Evolutionary conservation across 1,140 invertebrate species (phyloP), one percentile per base, ranked within the genome.

Genomic region (Octopus bimaculoides): DNA sequence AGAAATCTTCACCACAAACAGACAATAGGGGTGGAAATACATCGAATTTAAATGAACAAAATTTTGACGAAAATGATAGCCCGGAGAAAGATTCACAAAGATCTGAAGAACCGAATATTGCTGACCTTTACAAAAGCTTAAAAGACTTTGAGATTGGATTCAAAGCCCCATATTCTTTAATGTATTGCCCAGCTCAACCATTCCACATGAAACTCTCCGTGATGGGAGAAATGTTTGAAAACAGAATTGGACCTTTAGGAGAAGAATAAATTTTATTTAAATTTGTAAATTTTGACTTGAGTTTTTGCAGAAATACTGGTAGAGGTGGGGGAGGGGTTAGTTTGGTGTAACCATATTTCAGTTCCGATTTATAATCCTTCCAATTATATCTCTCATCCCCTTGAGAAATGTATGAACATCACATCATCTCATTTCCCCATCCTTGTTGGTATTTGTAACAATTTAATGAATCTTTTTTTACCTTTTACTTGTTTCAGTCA

Each of bases 121-220:
- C 89, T 92, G 12, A 83, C 66, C 26, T 71, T 14, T 71, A 85
- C 79, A 85, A 86, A 79, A 79, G 83, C 55, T 91, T 88, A 82
- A 91, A 91, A 76, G 92, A 92, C 83, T 86, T 90, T 77, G 92
- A 71, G 26, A 71, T 71, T 93, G 86, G 91, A 92, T 41, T 88
- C 89, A 26, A 91, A 92, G 84, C 84, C 0, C 66, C 66, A 71
- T 71, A 71, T 71, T 9, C 9, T 20, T 10, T 93, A 7, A 84
- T 95, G 53, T 91, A 92, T 53, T 94, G 94, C 84, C 92, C 93
- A 75, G 92, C 93, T 52, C 93, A 93, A 79, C 92, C 93, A 73
- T 95, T 94, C 87, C 88, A 94, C 74, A 92, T 93, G 89, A 91
- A 93, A 81, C 92, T 94, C 89, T 94, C 93, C n/a, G 89, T 94